Conservation (phyloP, 37 sponge, comb jelly and placozoan genomes). For the Beroe forskalii region DNA sequence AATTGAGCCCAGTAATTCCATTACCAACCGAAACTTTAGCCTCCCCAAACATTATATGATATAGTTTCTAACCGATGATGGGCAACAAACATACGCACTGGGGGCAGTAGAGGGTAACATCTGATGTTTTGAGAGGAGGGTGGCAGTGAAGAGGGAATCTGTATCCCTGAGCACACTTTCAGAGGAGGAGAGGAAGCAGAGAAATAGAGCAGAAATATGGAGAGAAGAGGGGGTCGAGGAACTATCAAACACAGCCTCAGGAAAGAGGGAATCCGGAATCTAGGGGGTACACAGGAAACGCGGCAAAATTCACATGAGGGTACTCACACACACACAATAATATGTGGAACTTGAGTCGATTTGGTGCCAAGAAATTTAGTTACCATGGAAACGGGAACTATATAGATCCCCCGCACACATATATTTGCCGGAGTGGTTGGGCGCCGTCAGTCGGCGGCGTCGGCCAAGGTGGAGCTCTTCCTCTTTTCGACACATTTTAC, state of each 20-base stretch:
- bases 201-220: background rate
- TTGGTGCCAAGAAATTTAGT: background rate
- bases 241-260: too few relatives aligned
- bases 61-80: too few relatives aligned
- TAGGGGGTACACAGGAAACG: too few relatives aligned
- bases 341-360: background rate
- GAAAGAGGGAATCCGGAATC: too few relatives aligned
- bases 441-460: too few relatives aligned
- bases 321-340: background rate
- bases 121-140: background rate
- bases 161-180: background rate
- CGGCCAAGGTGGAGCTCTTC: too few relatives aligned
- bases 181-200: background rate
- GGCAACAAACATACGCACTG: too few relatives aligned
- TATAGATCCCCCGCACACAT: background rate
- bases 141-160: background rate
- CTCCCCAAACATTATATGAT: background rate
- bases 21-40: background rate
- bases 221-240: too few relatives aligned
- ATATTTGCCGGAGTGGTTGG: too few relatives aligned
- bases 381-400: background rate
- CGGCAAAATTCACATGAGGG: too few relatives aligned
- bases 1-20: constrained; percentile 16
- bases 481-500: too few relatives aligned
- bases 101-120: background rate